phyloP scores from a whole-genome alignment of 2,888 invertebrate species.

The Calameuta pallipes region DNA sequence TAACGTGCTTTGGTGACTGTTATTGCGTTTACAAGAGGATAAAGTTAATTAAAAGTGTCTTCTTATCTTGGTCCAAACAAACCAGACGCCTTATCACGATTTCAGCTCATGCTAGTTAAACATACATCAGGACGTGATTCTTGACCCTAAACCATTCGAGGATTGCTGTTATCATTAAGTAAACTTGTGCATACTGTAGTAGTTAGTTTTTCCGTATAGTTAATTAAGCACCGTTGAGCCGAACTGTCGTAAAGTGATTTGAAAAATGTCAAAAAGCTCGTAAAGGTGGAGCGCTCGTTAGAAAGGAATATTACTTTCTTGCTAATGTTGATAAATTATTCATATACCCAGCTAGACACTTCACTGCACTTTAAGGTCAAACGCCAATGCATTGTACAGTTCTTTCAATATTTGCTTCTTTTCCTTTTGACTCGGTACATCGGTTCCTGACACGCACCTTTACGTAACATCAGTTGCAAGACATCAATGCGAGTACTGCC shows the following conservation, averaged over 20 bases:
- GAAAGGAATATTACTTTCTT: background rate
- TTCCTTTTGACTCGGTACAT: background rate
- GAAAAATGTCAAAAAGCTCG: background rate
- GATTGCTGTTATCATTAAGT: background rate
- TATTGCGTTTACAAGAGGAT: constrained; percentile 16
- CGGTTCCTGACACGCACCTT: background rate
- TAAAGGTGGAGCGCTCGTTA: background rate
- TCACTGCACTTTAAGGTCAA: background rate
- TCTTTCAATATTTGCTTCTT: background rate
- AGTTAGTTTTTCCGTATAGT: background rate
- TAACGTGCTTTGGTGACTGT: background rate
- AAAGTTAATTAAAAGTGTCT: constrained; percentile 19
- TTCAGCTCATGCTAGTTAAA: background rate
- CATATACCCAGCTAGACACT: background rate
- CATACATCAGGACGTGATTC: background rate
- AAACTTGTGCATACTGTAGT: background rate
- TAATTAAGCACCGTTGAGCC: background rate
- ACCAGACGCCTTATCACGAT: constrained; percentile 40
- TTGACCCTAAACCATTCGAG: background rate
- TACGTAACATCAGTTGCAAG: background rate
- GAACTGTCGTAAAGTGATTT: background rate
- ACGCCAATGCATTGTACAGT: background rate
- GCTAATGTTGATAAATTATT: background rate
- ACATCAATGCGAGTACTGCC: background rate
- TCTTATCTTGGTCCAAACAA: constrained; percentile 43